phyloP scores from a whole-genome alignment of 2,113 vertebrate genomes.

The Dicaeum eximium region DNA sequence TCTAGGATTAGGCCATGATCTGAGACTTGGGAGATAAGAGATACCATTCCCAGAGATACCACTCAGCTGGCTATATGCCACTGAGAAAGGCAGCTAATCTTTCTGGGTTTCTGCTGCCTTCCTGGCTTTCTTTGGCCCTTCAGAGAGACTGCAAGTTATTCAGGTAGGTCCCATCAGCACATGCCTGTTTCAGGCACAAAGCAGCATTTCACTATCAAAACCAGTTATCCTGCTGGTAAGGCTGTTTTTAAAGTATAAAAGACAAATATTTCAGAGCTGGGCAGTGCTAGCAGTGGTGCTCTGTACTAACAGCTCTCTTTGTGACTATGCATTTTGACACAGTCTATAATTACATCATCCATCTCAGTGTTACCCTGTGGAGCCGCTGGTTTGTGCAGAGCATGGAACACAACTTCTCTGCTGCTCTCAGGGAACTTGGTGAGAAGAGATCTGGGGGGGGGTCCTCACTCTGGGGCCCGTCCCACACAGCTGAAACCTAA shows the following conservation, averaged over 20 bases:
- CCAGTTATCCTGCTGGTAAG: background rate
- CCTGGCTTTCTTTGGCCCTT: background rate
- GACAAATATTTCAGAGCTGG: background rate
- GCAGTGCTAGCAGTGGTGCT: background rate
- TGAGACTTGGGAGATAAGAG: background rate
- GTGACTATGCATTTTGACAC: background rate
- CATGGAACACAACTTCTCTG: background rate
- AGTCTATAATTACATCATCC: background rate
- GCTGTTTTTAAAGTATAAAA: background rate
- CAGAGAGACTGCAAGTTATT: background rate
- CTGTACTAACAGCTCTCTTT: background rate
- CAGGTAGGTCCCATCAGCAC: background rate
- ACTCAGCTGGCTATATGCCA: background rate
- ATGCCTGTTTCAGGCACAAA: rapidly evolving
- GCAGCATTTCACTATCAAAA: background rate
- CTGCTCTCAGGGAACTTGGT: background rate
- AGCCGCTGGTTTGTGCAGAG: background rate
- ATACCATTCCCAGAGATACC: background rate
- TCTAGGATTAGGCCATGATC: background rate
- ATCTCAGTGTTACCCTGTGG: background rate
- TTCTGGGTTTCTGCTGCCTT: background rate
- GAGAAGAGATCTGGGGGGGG: background rate
- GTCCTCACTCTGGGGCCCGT: background rate
- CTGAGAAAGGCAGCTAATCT: background rate
- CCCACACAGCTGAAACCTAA: background rate